Percentiles rank a stretch among this genome's conserved stretches.
Conservation (phyloP, 2,113 vertebrate genomes). For the Tyrannus savana region DNA sequence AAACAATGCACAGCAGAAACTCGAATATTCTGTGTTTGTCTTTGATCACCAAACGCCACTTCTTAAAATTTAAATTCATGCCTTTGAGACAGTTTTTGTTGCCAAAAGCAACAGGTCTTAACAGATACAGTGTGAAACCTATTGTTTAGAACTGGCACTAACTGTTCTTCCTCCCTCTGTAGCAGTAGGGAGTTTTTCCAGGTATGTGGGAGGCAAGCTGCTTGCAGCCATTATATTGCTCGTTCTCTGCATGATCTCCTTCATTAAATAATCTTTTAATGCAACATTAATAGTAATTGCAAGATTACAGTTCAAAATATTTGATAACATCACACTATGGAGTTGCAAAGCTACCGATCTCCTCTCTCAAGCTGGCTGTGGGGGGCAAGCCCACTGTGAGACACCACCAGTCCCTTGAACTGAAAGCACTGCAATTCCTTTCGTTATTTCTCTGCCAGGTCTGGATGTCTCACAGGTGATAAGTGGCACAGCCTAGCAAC, state of each 20-base stretch:
- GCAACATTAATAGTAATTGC: conserved; percentile 78
- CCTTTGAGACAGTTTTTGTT: conserved; percentile 46
- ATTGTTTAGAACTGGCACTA: conserved; percentile 71
- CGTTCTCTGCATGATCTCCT: conserved; percentile 73
- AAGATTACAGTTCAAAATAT: conserved; percentile 79
- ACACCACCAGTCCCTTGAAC: conserved; percentile 3
- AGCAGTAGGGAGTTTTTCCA: conserved; percentile 70
- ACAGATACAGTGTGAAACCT: conserved; percentile 64
- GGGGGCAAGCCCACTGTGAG: conserved; percentile 38
- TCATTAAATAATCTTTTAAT: conserved; percentile 81
- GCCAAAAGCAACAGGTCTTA: conserved; percentile 73
- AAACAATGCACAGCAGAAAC: conserved; percentile 29
- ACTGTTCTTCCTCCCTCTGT: conserved; percentile 63
- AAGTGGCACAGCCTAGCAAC: neutral
- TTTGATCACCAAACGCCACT: conserved; percentile 18
- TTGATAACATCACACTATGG: conserved; percentile 74
- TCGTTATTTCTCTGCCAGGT: neutral
- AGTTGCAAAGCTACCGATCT: conserved; percentile 57
- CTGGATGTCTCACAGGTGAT: neutral
- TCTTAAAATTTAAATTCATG: conserved; percentile 56
- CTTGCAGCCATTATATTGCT: conserved; percentile 73
- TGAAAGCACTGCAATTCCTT: neutral
- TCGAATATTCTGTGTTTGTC: conserved; percentile 46
- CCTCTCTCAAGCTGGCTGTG: conserved; percentile 62
- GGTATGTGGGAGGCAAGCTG: conserved; percentile 75